phyloP scores from a whole-genome alignment of 2,797 vertebrate species.

The Coluber constrictor region DNA sequence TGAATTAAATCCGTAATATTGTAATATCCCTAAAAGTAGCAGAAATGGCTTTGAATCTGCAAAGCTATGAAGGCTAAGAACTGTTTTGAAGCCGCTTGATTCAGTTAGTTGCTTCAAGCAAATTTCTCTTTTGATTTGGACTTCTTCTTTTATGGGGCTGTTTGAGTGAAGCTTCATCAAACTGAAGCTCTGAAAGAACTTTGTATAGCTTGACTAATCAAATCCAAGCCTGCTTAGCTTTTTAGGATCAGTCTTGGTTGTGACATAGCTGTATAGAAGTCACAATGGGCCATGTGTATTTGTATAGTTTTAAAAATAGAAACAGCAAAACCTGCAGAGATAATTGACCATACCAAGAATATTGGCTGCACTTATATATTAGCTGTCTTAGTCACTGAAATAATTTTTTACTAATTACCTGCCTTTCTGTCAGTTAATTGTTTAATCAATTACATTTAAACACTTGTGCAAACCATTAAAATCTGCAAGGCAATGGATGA shows the following conservation, averaged over 20 bases:
- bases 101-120: not conserved
- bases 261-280: not conserved
- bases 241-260: not conserved
- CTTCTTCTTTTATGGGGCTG: not conserved
- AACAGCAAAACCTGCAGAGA: not conserved
- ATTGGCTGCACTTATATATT: not conserved
- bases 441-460: slow-evolving; percentile 13
- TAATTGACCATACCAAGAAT: not conserved
- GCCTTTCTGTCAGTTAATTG: not conserved
- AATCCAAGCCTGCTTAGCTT: not conserved
- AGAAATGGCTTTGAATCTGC: not conserved
- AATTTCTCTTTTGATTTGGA: not conserved
- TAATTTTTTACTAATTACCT: not conserved
- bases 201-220: not conserved
- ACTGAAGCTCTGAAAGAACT: not conserved
- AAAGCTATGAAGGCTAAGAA: not conserved
- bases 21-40: not conserved
- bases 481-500: not conserved
- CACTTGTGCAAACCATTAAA: not conserved
- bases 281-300: not conserved
- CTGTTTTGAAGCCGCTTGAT: not conserved
- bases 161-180: not conserved
- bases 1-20: not conserved
- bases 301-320: not conserved
- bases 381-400: not conserved